phyloP scores from a whole-genome alignment of 2,113 vertebrate genomes.

The Edolisoma coerulescens region DNA sequence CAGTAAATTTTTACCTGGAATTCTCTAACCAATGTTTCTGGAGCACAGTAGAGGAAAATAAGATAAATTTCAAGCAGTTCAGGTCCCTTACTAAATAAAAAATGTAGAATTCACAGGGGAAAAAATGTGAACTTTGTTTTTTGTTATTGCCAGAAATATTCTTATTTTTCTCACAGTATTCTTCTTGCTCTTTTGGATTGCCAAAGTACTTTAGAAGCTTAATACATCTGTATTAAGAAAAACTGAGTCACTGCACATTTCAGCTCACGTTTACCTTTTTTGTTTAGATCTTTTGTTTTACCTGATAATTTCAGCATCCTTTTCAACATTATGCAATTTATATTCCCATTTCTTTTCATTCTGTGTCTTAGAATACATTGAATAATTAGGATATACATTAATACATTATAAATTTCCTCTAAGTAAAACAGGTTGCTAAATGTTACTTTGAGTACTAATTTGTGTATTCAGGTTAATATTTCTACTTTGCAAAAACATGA shows the following conservation, averaged over 20 bases:
- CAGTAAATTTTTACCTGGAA: background rate
- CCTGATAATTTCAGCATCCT: background rate
- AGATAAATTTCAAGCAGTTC: background rate
- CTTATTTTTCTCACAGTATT: background rate
- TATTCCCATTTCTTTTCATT: background rate
- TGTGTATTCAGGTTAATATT: background rate
- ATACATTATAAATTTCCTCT: background rate
- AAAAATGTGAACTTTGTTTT: background rate
- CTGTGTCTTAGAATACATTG: background rate
- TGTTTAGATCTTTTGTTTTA: background rate
- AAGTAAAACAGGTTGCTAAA: background rate
- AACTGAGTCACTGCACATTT: background rate
- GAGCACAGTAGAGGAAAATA: background rate
- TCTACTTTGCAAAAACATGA: background rate
- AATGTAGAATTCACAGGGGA: accelerated
- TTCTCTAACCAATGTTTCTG: background rate
- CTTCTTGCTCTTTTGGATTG: background rate
- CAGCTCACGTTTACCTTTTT: background rate
- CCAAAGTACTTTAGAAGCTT: background rate
- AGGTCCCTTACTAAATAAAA: background rate
- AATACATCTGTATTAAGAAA: background rate
- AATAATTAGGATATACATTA: background rate
- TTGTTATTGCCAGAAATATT: background rate
- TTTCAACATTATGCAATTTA: background rate
- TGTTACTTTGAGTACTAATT: background rate